phyloP scores from a whole-genome alignment of 2,888 invertebrate species.

The Scrobipalpa costella region DNA sequence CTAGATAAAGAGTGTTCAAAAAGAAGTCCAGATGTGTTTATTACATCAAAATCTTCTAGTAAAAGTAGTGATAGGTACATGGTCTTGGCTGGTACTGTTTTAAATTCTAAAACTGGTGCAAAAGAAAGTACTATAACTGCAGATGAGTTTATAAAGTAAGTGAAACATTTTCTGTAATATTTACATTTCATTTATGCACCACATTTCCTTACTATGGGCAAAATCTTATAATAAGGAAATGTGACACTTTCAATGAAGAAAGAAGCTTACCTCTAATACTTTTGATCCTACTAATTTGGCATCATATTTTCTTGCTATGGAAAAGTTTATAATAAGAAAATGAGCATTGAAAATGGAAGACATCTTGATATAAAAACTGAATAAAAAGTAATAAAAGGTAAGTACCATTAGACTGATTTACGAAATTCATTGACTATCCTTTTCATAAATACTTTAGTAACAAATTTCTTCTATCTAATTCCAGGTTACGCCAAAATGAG shows the following conservation, averaged over 20 bases:
- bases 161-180: neutral
- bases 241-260: neutral
- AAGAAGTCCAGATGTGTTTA: constrained; percentile 39
- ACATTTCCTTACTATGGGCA: neutral
- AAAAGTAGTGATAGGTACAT: constrained; percentile 41
- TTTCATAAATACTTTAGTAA: neutral
- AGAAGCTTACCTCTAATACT: neutral
- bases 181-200: neutral
- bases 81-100: constrained; percentile 82
- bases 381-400: no score
- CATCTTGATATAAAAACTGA: no score
- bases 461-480: constrained; percentile 34
- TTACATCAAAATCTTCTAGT: constrained; percentile 68
- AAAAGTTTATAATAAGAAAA: no score
- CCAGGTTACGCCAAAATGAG: constrained; percentile 81
- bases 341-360: no score
- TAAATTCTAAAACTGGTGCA: constrained; percentile 77
- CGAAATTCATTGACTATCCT: neutral
- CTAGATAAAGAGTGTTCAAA: constrained; percentile 36
- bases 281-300: no score
- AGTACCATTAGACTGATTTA: no score
- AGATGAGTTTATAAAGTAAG: constrained; percentile 78
- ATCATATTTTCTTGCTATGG: no score
- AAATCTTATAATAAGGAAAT: neutral
- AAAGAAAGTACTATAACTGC: constrained; percentile 75